phyloP scores from a whole-genome alignment of 2,113 vertebrate species.

The Rhabdornis inornatus region DNA sequence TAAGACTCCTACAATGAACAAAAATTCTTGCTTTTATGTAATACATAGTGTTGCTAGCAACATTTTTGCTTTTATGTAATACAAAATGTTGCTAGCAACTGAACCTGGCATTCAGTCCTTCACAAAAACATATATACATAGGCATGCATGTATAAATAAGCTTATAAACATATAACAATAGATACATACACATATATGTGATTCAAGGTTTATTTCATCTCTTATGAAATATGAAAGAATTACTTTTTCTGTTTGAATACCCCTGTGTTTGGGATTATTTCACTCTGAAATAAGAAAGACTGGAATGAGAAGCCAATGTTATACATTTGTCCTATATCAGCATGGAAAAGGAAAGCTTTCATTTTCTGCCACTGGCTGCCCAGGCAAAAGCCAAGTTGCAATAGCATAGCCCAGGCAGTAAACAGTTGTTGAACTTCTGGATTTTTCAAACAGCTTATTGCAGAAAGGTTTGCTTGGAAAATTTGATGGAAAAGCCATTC shows the following conservation, averaged over 20 bases:
- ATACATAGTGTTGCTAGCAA: not conserved
- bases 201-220: not conserved
- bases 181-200: rapidly evolving
- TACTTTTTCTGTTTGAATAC: not conserved
- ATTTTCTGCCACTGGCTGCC: not conserved
- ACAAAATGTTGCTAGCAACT: not conserved
- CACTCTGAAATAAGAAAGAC: not conserved
- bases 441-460: not conserved
- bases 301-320: not conserved
- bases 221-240: not conserved
- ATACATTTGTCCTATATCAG: not conserved
- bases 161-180: not conserved
- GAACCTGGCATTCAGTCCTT: not conserved
- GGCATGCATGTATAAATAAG: not conserved
- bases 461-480: not conserved
- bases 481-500: not conserved
- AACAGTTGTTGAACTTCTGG: not conserved
- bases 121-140: not conserved
- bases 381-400: not conserved
- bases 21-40: constrained; percentile 56
- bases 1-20: constrained; percentile 53
- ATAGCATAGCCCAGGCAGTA: not conserved
- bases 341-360: not conserved
- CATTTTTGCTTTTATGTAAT: constrained; percentile 22
- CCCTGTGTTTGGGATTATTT: not conserved